Evolutionary conservation across 2,888 invertebrate species (phyloP), one percentile per base, ranked within the genome.

Genomic region (Odontothrips loti): DNA sequence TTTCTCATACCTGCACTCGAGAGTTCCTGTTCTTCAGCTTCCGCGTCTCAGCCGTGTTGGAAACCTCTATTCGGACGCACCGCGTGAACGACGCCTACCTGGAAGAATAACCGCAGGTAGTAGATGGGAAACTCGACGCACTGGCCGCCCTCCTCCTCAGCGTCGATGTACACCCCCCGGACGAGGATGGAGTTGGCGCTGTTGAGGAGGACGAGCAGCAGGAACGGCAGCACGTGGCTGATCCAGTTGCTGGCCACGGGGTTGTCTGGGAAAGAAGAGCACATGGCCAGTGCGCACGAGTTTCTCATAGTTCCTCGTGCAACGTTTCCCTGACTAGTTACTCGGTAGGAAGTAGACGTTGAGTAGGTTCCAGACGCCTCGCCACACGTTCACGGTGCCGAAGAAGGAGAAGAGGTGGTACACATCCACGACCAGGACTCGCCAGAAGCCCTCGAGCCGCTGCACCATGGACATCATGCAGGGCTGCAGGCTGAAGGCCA

Each of bases 101-200:
- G 88, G 88, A 95, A 93, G 87, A 94, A 94, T 20, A 94, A 88
- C 84, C 95, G 89, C 47, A 96, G 91, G 87, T 95, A 96, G 86
- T 94, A 93, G 86, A 95, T 94, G 6, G 95, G 94, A 87, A 96
- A 93, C 80, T 94, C 92, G 1, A 95, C 94, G 86, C 95, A 95
- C 85, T 94, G 92, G 23, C 95, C 94, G 0, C 92, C 93, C 0
- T 93, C 92, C 84, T 95, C 95, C 85, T 95, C 95, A 0, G 94
- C 96, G 87, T 96, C 96, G 81, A 96, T 94, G 87, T 94, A 95
- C 1, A 96, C 95, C 0, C 96, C 96, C 79, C 96, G 90, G 4
- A 96, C 96, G 83, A 96, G 90, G 81, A 96, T 90, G 0, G 96
- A 95, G 88, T 96, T 96, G 84, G 95, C 93, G 86, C 95, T 95